Evolutionary conservation across 2,888 invertebrate species (phyloP), one percentile per base, ranked within the genome.

Genomic region (Hypsopygia costalis): DNA sequence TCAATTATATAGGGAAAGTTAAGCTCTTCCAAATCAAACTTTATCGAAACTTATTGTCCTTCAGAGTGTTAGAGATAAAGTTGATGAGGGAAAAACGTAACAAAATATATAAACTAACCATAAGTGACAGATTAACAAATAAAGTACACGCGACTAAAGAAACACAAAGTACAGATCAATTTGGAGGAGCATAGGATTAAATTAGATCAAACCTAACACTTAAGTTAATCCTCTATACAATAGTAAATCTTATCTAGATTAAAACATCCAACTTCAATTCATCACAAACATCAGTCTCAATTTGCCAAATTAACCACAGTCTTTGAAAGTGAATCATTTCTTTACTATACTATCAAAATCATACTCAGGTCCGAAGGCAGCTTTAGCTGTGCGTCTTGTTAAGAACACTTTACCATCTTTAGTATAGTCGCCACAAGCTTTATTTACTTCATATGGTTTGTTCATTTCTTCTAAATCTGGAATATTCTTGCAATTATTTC

Each of bases 221-320:
- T 68, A 64, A 58, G 2, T 4, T 16, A 59, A 49, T 1, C 57
- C 59, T 51, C 47, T 47, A 52, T 49, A 8, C 6, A 25, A 4
- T 7, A 25, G 6, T 25, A 25, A 25, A 25, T 44, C 51, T 47
- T 47, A 47, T 34, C 44, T 50, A 53, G 49, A 48, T 43, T 48
- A 53, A 52, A 52, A 59, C 53, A 52, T 51, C 64, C 64, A 58
- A 65, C 61, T 52, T 60, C 76, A 72, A 12, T 25, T 68, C 79
- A 80, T 81, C 79, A 82, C 81, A 82, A 70, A 67, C 76, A 73
- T 87, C 86, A 87, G 86, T 87, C 86, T 87, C 86, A 78, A 69
- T 61, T 63, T 62, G 71, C 67, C 65, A 52, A 54, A 55, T 60
- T 73, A 69, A 55, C 57, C 69, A 54, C 57, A 56, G 48, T 63